Base-by-base conservation (phyloP, 92 coral and sea anemone species). In the Nematostella vectensis region DNA sequence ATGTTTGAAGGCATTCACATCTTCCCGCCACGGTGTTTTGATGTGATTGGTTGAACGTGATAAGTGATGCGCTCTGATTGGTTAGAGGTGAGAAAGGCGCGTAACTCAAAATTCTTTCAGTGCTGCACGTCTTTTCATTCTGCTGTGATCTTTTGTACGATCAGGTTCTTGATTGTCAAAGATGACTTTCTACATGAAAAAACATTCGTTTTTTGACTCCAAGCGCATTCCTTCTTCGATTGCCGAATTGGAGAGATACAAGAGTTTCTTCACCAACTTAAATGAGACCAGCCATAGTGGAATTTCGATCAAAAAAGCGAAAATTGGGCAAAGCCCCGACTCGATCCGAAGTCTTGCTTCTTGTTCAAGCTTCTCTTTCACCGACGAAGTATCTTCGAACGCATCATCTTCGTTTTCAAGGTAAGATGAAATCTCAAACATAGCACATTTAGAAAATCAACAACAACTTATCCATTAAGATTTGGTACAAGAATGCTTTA, bases 31-130 rank as follows among this genome's bases (percentile, higher is more conserved):
- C 78, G 67, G 62, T 56, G 65, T 59, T 25, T 67, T 49, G 62
- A 26, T 44, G 24, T 64, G 70, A 64, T 64, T 64, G 70, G 70
- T 27, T 64, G 60, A 47, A 33, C 23, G 53, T 15, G 40, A 6
- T 33, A 74, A 67, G 61, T 60, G 65, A 58, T 25, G 72, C 48
- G 62, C 30, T 29, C 75, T 85, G 83, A 85, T 85, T 85, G 88
- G 94, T 38, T 71, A 69, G 52, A 58, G 53, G 51, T 31, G 30
- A 54, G 74, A 64, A 72, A 73, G 88, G 95, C 95, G 97, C 95
- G 97, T 78, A 85, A 85, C 82, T 85, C 95, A 85, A 85, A 85
- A 68, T 77, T 81, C 64, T 78, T 61, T n/a, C n/a, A 54, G 74
- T 40, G 27, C 74, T 48, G 88, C 84, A 71, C 95, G 82, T 51